phyloP scores from a whole-genome alignment of 2,797 vertebrate genomes.

The Nothura maculosa region DNA sequence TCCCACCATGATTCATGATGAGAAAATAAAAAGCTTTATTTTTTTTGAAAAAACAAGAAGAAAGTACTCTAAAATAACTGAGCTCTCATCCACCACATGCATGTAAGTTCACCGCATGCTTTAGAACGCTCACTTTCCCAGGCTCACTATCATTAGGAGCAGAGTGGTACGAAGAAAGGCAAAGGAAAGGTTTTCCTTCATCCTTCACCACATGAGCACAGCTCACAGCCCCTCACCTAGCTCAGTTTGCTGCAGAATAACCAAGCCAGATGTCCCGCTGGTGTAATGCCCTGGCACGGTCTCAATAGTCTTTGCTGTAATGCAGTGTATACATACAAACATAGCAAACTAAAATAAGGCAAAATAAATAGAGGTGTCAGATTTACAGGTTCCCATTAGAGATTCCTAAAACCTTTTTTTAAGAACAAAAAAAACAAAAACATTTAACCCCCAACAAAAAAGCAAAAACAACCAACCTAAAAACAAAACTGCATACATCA shows the following conservation, averaged over 20 bases:
- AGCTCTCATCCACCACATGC: not conserved
- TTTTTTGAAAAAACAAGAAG: not conserved
- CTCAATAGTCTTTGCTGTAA: constrained; percentile 85
- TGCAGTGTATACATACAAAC: constrained; percentile 90
- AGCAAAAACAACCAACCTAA: constrained; percentile 70
- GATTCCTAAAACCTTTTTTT: constrained; percentile 82
- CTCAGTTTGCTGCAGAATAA: not conserved
- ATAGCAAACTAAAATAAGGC: constrained; percentile 92
- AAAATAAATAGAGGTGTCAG: constrained; percentile 93
- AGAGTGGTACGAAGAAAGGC: not conserved
- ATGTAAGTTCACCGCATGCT: not conserved
- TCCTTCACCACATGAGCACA: not conserved
- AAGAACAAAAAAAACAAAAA: not conserved
- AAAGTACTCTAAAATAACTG: not conserved
- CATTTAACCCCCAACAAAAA: constrained; percentile 60
- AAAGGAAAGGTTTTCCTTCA: not conserved
- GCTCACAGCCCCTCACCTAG: not conserved
- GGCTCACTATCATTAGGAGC: not conserved
- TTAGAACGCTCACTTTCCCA: not conserved
- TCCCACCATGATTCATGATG: accelerated
- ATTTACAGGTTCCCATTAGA: constrained; percentile 88
- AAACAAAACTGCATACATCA: constrained; percentile 87
- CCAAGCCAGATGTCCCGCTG: not conserved
- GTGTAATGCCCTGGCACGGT: constrained; percentile 74
- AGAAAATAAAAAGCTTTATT: not conserved